Base-by-base conservation (phyloP, 2,797 vertebrate species). In the Galaxias olidus region DNA sequence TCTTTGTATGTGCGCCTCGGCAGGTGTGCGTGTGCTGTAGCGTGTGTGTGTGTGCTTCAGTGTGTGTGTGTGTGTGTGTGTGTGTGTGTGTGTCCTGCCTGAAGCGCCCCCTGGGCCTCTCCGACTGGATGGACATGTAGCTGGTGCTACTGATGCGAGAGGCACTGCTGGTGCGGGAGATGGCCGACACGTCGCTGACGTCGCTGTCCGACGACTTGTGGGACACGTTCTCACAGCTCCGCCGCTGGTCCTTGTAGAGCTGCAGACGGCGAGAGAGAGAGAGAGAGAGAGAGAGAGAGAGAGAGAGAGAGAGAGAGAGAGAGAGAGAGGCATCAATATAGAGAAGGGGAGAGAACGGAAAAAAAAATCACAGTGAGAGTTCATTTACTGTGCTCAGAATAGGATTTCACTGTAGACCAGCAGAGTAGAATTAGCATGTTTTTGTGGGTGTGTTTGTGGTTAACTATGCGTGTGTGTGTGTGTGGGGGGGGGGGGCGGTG, bases 111-210 rank as follows among this genome's bases (percentile, higher is more conserved):
- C 94, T 85, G 68, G 95, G 96, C 87, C 91, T 95, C 86, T 99
- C 98, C 79, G 97, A 99, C 84, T 98, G 98, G 88, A 98, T 97
- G 84, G 97, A 99, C 94, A 99, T 96, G 93, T 98, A 98, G 93
- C 97, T 99, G 93, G 96, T 98, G 95, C 96, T 99, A 94, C 97
- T 99, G 92, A 99, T 95, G 90, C 95, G 96, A 85, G 97, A 98
- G 96, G 96, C 96, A 95, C 97, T 98, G 95, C 98, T 99, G 96
- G 97, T 96, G 84, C 95, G 93, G 90, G 97, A 99, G 90, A 98
- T 93, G 94, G 96, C 97, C 87, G 98, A 99, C 91, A 94, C 94
- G 61, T 98, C 96, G 70, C 98, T 99, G 94, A 95, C 94, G 92
- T 99, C 97, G 80, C 98, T 99, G 91, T 99, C 98, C 84, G 98